phyloP scores from a whole-genome alignment of 2,888 invertebrate species.

The Lottia gigantea region DNA sequence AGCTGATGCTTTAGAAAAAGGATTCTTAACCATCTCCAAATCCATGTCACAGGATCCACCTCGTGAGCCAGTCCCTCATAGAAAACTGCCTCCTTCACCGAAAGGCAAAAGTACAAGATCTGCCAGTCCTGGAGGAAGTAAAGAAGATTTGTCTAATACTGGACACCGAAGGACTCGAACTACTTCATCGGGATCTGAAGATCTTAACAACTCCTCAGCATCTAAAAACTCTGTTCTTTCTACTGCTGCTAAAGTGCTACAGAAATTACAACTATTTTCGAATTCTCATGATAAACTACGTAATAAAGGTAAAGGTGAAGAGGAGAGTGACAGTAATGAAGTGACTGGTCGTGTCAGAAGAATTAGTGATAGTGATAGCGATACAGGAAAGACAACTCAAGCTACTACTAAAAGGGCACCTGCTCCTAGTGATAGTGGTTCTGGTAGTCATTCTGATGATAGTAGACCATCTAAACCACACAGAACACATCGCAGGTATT shows the following conservation, averaged over 20 bases:
- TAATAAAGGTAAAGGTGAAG: constrained; percentile 38
- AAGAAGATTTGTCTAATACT: constrained; percentile 26
- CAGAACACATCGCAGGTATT: constrained; percentile 50
- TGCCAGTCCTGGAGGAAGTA: constrained; percentile 36
- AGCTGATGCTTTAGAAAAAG: constrained; percentile 52
- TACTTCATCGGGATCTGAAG: neutral
- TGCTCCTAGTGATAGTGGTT: constrained; percentile 47
- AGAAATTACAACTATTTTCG: constrained; percentile 51
- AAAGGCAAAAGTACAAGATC: constrained; percentile 31
- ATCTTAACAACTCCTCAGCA: constrained; percentile 4
- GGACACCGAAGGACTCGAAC: neutral
- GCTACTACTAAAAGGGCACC: constrained; percentile 38
- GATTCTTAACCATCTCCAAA: constrained; percentile 31
- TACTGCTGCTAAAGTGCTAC: constrained; percentile 51
- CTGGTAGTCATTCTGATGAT: constrained; percentile 55
- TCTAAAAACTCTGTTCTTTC: constrained; percentile 26
- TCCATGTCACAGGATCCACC: constrained; percentile 29
- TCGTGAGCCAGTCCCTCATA: constrained; percentile 32
- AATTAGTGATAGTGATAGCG: constrained; percentile 50
- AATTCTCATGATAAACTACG: constrained; percentile 47
- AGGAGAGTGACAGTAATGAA: constrained; percentile 24
- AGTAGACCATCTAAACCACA: constrained; percentile 30
- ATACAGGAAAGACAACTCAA: constrained; percentile 34
- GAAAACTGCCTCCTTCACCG: constrained; percentile 35
- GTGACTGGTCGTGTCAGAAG: constrained; percentile 29